Percentiles rank a stretch among this genome's conserved stretches.
Evolutionary conservation across 2,888 invertebrate genomes (phyloP).

Genomic region (Ecliptopera silaceata): DNA sequence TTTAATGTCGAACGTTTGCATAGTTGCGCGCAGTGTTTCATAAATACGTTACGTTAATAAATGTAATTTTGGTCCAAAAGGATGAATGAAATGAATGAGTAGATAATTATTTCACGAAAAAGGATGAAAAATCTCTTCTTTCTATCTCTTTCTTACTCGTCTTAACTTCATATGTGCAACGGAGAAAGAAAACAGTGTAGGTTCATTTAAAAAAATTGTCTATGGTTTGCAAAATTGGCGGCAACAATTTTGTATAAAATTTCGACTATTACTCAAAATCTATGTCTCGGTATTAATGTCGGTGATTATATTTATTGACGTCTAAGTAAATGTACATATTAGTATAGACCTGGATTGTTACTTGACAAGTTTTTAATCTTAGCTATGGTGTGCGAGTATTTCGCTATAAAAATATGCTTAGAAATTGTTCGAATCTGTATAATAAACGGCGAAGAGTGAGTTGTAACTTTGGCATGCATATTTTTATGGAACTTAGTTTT

Average conservation of each 20-base stretch:
- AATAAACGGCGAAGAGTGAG: not conserved
- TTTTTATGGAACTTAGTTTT: not conserved
- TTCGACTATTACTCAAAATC: constrained; percentile 1
- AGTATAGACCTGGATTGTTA: not conserved
- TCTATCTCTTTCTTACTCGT: not conserved
- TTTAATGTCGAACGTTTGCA: no score
- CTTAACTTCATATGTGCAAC: not conserved
- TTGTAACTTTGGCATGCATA: not conserved
- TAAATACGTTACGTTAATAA: no score
- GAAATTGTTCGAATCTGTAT: not conserved
- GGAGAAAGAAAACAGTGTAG: not conserved
- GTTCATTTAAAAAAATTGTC: not conserved
- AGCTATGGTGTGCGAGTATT: constrained; percentile 5
- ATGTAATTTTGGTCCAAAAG: no score
- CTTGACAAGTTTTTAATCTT: constrained; percentile 9
- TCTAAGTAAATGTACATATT: constrained; percentile 1
- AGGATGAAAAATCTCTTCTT: not conserved
- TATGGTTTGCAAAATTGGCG: not conserved
- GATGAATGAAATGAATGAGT: no score
- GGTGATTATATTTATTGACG: constrained; percentile 1
- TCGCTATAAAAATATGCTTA: constrained; percentile 5
- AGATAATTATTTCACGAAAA: no score
- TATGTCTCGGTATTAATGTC: not conserved
- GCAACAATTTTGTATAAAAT: not conserved
- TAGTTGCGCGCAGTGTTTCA: no score